Evolutionary conservation across 1,140 invertebrate species (phyloP), one percentile per base, ranked within the genome.

Genomic region (Drosophila melanica): DNA sequence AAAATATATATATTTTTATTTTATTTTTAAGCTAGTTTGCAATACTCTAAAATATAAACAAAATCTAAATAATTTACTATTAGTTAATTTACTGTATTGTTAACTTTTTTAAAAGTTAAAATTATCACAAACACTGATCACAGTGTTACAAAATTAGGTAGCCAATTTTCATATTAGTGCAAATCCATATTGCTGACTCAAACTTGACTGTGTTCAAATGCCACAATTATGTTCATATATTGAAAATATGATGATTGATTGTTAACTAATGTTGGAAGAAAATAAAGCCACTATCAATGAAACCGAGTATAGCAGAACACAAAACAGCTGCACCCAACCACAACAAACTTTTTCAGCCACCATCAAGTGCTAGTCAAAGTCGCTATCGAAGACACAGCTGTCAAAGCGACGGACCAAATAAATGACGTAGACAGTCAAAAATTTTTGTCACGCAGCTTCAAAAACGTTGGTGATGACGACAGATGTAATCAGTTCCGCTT

Each of bases 401-500:
- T 87, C 82, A 87, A 68, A 74, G 65, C 58, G 50, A 59, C 27
- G 63, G 77, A 82, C 84, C 84, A 90, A 75, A 87, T 87, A 87
- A 87, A 87, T 89, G 82, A 89, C 84, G 79, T 41, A 45, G 53
- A 74, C 47, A 70, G 73, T 71, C 51, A 55, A 48, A 75, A 84
- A 89, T 84, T 89, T 77, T 75, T 89, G 84, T 89, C 84, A 90
- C 84, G 84, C 84, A 89, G 77, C 74, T 14, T 58, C 33, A 50
- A 39, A 47, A 79, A 73, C 18, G 18, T 27, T 57, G 59, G 42
- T 66, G 62, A 71, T 57, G 67, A 66, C 73, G 68, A 79, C 70
- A 85, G 86, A 86, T 76, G 79, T 90, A 90, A 90, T 90, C 86
- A 90, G 86, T 90, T 90, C 86, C 86, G 86, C 86, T 75, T 86